Evolutionary conservation across 2,888 invertebrate species (phyloP), one percentile per base, ranked within the genome.

Genomic region (Nomada goodeniana): DNA sequence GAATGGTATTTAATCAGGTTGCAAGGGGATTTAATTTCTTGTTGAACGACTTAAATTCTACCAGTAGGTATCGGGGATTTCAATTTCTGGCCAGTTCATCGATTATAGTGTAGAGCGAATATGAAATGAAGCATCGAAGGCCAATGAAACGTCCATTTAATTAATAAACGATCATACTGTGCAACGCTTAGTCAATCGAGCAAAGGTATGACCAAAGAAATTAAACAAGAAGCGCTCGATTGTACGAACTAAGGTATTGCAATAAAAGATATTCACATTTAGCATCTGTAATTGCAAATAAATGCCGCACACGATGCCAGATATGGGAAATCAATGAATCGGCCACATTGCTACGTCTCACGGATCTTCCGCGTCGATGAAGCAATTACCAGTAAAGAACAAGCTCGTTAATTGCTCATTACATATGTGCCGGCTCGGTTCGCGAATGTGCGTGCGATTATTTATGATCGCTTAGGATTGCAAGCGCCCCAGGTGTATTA

Each of bases 401-500:
- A 85, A 82, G 80, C 81, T 81, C 75, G 87, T 84, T 85, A 82
- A 87, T 87, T 87, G 87, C 80, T 85, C 82, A 80, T 84, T 85
- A 86, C 78, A 70, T 74, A 73, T 80, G 75, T 82, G 61, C 63
- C 61, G 55, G 55, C 59, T n/a, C 26, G 59, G 61, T 42, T 47
- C 4, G 57, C 59, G 55, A 52, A 77, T 69, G 68, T 79, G 81
- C 76, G 70, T 74, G 82, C 73, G 68, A 82, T 87, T 87, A 87
- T 85, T 85, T 85, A 82, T 69, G 80, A 69, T 82, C 79, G 44
- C 47, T 52, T 50, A 59, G 52, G 70, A 82, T 55, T 57, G 64
- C 81, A 53, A 80, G 29, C 47, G 77, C 81, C 68, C 60, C 69
- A 69, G 79, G 72, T 78, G 61, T 72, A 72, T 73, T 53, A 76